These are phyloP conservation scores for Macrobrachium nipponense DNA, from an alignment of 1,140 invertebrate genomes.

Conservation along the genomic window DNA sequence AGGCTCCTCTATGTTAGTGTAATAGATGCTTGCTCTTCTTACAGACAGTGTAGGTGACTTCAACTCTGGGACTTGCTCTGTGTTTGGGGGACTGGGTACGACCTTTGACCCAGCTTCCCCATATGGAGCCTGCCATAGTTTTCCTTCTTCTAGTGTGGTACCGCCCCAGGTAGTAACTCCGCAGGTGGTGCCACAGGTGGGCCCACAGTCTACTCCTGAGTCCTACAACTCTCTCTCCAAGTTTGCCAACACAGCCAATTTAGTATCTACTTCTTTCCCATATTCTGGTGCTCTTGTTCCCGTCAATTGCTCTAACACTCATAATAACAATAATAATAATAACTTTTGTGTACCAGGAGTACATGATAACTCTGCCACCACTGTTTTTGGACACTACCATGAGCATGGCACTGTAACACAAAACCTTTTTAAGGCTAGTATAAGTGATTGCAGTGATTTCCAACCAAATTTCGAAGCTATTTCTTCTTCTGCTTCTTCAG, in stretches of 20 bases:
- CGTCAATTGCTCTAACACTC: constrained; percentile 52
- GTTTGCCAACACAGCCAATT: constrained; percentile 50
- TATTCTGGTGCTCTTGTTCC: constrained; percentile 52
- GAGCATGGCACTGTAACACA: constrained; percentile 38
- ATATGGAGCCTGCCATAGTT: constrained; percentile 54
- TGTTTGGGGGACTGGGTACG: constrained; percentile 52
- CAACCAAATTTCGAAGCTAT: constrained; percentile 54
- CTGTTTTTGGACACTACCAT: constrained; percentile 55
- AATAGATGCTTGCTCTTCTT: constrained; percentile 47
- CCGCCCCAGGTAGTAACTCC: constrained; percentile 37
- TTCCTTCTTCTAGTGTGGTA: constrained; percentile 50
- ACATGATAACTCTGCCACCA: constrained; percentile 36
- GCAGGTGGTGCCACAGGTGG: constrained; percentile 37
- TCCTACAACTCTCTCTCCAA: constrained; percentile 53
- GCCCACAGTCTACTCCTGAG: constrained; percentile 44
- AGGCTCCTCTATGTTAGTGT: constrained; percentile 20
- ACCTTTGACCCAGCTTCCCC: constrained; percentile 50
- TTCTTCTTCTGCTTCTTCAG: constrained; percentile 48
- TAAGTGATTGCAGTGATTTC: constrained; percentile 53
- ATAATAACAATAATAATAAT: constrained; percentile 13
- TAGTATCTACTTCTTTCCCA: constrained; percentile 50
- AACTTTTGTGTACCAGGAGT: constrained; percentile 53
- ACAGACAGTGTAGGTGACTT: constrained; percentile 57
- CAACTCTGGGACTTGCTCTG: constrained; percentile 60
- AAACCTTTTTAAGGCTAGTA: constrained; percentile 40